phyloP scores from a whole-genome alignment of 2,113 vertebrate genomes.

The Dascyllus trimaculatus region DNA sequence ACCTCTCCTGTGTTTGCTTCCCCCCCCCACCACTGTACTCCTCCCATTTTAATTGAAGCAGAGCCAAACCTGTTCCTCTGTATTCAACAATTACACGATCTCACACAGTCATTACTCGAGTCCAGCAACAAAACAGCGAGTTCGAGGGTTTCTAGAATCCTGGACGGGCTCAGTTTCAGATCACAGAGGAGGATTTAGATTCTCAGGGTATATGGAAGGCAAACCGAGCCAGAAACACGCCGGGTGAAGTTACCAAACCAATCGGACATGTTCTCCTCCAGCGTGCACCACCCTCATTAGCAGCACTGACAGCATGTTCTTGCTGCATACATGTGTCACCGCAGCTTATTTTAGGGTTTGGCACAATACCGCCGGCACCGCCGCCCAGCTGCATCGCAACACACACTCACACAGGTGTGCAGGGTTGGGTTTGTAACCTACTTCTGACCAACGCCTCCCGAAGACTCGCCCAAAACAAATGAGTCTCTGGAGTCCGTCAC shows the following conservation, averaged over 20 bases:
- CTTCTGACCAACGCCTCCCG: conserved; percentile 16
- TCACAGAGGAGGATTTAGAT: too few species aligned
- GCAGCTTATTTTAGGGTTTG: conserved; percentile 14
- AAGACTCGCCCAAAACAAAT: background rate
- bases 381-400: background rate
- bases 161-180: too few species aligned
- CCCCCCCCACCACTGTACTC: background rate
- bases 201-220: too few species aligned
- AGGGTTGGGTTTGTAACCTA: conserved; percentile 21
- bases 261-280: background rate
- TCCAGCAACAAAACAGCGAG: conserved; percentile 7
- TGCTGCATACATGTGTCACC: conserved; percentile 6
- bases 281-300: background rate
- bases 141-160: background rate
- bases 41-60: conserved; percentile 21
- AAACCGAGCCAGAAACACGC: background rate
- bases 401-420: conserved; percentile 18
- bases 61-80: conserved; percentile 32
- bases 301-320: conserved; percentile 30
- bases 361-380: conserved; percentile 3
- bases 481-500: conserved; percentile 5
- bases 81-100: conserved; percentile 17
- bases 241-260: background rate
- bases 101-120: background rate
- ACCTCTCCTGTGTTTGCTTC: conserved; percentile 46